Evolutionary conservation across 2,113 vertebrate species (phyloP), one percentile per base, ranked within the genome.

Genomic region (Megaceryle maxima): DNA sequence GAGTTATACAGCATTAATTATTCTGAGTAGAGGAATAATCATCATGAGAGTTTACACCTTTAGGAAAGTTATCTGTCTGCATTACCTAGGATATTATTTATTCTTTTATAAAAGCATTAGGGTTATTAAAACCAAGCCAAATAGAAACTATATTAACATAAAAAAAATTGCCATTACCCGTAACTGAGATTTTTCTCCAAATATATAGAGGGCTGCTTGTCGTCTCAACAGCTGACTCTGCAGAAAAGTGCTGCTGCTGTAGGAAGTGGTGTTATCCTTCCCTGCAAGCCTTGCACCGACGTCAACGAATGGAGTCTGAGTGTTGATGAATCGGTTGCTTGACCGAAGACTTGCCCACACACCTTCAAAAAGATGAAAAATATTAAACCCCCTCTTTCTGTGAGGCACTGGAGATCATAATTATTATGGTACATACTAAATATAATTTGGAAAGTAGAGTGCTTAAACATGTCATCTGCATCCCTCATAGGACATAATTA

Each of bases 301-400:
- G 14, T 99, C 99, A 91, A 98, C 88, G 82, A 98, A 97, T 6
- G 98, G 98, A 35, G 95, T 95, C 41, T 98, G 95, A 91, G 98
- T 98, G 92, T 98, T 99, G 97, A 98, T 98, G 87, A 99, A 98
- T 85, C 99, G 98, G 97, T 98, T 99, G 98, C 99, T 99, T 74
- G 99, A 99, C 94, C 99, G 99, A 94, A 99, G 98, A 97, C 99
- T 99, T 13, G 99, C 99, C 99, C 99, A 99, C 44, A 99, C 98
- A 97, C 99, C 99, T 99, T 98, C 68, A 96, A 16, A 87, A 94
- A 97, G 83, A 97, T n/a, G 91, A 96, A 92, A 95, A 84, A 95
- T 16, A 78, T 35, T 90, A 76, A 14, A 87, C 83, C 91, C 73
- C 11, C 26, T 77, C 17, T 91, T 63, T 57, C 22, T 4, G 4